phyloP scores from a whole-genome alignment of 2,113 vertebrate genomes.

The Chaetura pelagica region DNA sequence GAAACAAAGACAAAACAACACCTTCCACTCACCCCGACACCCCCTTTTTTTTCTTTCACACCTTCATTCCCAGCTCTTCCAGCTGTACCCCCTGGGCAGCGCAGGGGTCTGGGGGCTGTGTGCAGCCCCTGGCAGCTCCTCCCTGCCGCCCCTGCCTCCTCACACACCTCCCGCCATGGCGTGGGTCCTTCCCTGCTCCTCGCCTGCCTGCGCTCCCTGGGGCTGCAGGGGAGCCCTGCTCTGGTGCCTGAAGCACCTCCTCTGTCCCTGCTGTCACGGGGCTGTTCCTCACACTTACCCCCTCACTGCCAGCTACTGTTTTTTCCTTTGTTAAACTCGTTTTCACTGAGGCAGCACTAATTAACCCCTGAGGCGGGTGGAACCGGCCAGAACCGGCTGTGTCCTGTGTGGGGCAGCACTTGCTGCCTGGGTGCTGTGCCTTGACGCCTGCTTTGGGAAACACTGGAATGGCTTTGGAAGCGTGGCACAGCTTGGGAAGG shows the following conservation, averaged over 20 bases:
- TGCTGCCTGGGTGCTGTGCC: neutral
- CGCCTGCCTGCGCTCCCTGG: accelerated
- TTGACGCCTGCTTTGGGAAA: accelerated
- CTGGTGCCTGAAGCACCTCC: accelerated
- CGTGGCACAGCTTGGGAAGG: neutral
- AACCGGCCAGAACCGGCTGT: too few species aligned
- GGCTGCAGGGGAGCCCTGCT: neutral
- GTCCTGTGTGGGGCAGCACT: too few species aligned
- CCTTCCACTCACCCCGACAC: accelerated
- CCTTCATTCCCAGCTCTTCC: neutral
- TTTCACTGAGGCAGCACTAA: neutral
- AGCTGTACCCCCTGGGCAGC: accelerated
- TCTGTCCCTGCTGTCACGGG: accelerated
- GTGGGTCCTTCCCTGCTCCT: neutral
- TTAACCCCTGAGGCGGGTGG: neutral
- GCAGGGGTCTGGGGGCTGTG: neutral
- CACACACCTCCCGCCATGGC: accelerated
- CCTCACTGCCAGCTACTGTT: accelerated
- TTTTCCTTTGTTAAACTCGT: accelerated
- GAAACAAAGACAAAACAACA: neutral
- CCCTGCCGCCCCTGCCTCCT: neutral
- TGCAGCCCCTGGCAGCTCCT: neutral
- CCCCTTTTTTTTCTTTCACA: neutral
- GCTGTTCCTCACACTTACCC: neutral
- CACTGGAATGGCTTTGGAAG: neutral